Base-by-base conservation (phyloP, 2,888 invertebrate genomes). In the Microctonus aethiopoides region DNA sequence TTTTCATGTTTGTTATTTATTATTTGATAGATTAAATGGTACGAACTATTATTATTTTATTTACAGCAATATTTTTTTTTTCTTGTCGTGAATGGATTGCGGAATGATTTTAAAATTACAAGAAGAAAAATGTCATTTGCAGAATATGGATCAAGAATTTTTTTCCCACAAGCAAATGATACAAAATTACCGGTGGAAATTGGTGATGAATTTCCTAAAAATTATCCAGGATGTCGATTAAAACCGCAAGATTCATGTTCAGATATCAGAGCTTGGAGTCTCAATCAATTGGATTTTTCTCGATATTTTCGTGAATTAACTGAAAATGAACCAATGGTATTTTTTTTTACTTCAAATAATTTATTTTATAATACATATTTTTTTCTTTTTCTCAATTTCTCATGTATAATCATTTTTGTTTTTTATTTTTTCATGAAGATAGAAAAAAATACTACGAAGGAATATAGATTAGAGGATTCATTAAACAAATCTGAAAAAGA, bases 261-360 rank as follows among this genome's bases (percentile, higher is more conserved):
- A 32, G 90, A 90, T 79, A 74, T 89, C 41, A 86, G 90, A 76
- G 89, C 90, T 74, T 90, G 90, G 90, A 89, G 89, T 79, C 88
- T 89, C 79, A 88, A 89, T 78, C 70, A 77, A n/a, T 67, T 77
- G 41, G 84, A 84, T 52, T 81, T 75, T 72, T 80, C 77, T 22
- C 81, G 78, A 61, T 84, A 84, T 72, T 84, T 84, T 74, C 82
- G 81, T 6, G 83, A 84, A 73, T 76, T 83, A 29, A 76, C 77
- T 16, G 83, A 84, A 73, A 76, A 51, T 39, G 56, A 57, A 7
- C 34, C 57, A 57, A n/a, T 9, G 26, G 57, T 66, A 52, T 4
- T 26, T 75, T 26, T 75, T 11, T 60, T 39, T 39, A 16, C 10
- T 1, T 54, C 54, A 13, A 13, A 24, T 26, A 52, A 60, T 34